These are phyloP conservation scores for Euthynnus affinis DNA, from an alignment of 2,797 vertebrate species.

Conservation along the genomic window DNA sequence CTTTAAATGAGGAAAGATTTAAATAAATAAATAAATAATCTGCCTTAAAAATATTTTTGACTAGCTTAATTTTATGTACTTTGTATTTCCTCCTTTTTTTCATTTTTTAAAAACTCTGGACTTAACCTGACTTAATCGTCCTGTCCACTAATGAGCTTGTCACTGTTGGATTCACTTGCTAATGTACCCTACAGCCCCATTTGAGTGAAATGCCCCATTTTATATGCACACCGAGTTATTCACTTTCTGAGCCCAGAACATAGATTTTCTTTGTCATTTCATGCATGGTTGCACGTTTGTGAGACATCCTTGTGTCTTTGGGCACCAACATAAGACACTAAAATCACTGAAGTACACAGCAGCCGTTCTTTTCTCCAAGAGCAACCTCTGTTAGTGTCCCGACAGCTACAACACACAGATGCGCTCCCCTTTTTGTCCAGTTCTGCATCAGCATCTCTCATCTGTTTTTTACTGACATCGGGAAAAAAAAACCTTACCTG, in stretches of 20 bases:
- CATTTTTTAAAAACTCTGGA: not conserved
- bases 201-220: constrained; percentile 43
- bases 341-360: constrained; percentile 45
- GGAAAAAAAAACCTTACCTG: too few relatives aligned
- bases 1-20: too few relatives aligned
- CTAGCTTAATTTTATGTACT: not conserved
- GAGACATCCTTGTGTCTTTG: constrained; percentile 48
- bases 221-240: constrained; percentile 24
- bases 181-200: constrained; percentile 35
- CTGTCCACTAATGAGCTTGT: constrained; percentile 44
- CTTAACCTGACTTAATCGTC: constrained; percentile 34
- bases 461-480: constrained; percentile 8
- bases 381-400: constrained; percentile 32
- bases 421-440: constrained; percentile 28
- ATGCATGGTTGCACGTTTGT: constrained; percentile 46
- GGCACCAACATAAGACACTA: constrained; percentile 35
- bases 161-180: constrained; percentile 48
- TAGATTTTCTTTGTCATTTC: constrained; percentile 53
- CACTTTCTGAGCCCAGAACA: constrained; percentile 24
- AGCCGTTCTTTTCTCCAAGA: constrained; percentile 24
- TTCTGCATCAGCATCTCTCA: constrained; percentile 24
- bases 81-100: not conserved
- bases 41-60: not conserved
- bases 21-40: too few relatives aligned
- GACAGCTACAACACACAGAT: constrained; percentile 45